Evolutionary conservation across 2,888 invertebrate species (phyloP), one percentile per base, ranked within the genome.

Genomic region (Drosophila rubida): DNA sequence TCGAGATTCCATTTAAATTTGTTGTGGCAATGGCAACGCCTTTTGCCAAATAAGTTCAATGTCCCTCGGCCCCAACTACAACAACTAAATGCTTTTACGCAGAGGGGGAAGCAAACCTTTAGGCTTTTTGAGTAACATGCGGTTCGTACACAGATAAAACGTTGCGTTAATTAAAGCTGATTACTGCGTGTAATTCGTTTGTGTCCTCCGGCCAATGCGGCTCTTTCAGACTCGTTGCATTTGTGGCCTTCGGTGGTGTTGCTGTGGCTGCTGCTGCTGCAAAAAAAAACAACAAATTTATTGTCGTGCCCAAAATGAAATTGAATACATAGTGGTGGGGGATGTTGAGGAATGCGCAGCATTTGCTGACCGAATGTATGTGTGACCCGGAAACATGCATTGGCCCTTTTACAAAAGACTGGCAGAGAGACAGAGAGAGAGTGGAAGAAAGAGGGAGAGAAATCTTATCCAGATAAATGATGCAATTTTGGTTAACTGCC

Each of bases 151-250:
- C 49, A 82, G 86, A 74, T 82, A 74, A 81, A 85, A 84, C 66
- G 79, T 60, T 67, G 82, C 78, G 80, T 86, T 84, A 86, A 84
- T 88, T 88, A 80, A 88, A 74, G 68, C 80, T 73, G 84, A 88
- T 84, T 82, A 86, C 83, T 55, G 60, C 27, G n/a, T 55, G 73
- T 88, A 86, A 84, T 84, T 82, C 86, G 88, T 84, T 78, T 70
- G 69, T 72, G 69, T 75, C 86, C 75, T 77, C 66, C 49, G 81
- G 78, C 58, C 44, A 53, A 30, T 16, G 68, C 78, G 79, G 62
- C 80, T 64, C 82, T 85, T 82, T 65, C 57, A 73, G 63, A 58
- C 49, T 55, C 63, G 63, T 66, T 66, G 63, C 67, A 71, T 55
- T 51, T 48, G 41, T 39, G 35, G 58, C 86, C 80, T 19, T 64